Evolutionary conservation across 1,140 invertebrate genomes (phyloP).

Genomic region (Hypsibius dujardini): DNA sequence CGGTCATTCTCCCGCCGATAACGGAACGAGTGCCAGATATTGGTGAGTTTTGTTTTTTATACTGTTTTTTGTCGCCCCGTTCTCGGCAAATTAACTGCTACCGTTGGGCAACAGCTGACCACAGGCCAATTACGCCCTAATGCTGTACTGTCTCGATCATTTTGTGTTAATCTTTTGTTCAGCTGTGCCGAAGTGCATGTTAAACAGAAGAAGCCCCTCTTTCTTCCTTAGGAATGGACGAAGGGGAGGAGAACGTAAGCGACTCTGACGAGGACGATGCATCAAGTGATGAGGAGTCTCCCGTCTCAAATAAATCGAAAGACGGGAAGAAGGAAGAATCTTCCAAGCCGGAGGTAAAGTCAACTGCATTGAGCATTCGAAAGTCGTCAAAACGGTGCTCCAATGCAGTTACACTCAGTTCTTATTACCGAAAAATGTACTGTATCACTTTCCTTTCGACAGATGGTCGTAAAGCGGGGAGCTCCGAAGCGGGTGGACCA

Average conservation of each 20-base stretch:
- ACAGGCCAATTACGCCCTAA: no score
- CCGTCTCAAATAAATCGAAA: not conserved
- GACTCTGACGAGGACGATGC: slow-evolving; percentile 29
- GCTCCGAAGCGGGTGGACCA: slow-evolving; percentile 51
- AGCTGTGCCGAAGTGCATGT: no score
- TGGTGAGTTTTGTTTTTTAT: slow-evolving; percentile 1
- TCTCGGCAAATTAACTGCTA: no score
- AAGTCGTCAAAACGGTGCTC: no score
- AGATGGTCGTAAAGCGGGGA: slow-evolving; percentile 54
- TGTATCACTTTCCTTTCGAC: slow-evolving; percentile 16
- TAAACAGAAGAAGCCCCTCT: no score
- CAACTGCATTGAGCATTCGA: not conserved
- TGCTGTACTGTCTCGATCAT: no score
- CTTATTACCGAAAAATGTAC: no score
- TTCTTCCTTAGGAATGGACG: slow-evolving; percentile 17
- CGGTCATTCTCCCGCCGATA: slow-evolving; percentile 11
- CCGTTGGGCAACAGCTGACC: no score
- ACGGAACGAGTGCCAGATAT: not conserved
- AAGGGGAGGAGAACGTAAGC: slow-evolving; percentile 22
- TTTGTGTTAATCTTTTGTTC: no score
- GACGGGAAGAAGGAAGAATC: not conserved
- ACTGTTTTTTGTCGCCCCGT: no score
- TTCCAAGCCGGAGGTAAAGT: slow-evolving; percentile 7
- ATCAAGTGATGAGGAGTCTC: slow-evolving; percentile 19
- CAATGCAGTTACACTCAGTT: no score